Percentiles rank a stretch among this genome's conserved stretches.
Conservation (phyloP, 2,888 invertebrate species). For the Thalpophila matura region DNA sequence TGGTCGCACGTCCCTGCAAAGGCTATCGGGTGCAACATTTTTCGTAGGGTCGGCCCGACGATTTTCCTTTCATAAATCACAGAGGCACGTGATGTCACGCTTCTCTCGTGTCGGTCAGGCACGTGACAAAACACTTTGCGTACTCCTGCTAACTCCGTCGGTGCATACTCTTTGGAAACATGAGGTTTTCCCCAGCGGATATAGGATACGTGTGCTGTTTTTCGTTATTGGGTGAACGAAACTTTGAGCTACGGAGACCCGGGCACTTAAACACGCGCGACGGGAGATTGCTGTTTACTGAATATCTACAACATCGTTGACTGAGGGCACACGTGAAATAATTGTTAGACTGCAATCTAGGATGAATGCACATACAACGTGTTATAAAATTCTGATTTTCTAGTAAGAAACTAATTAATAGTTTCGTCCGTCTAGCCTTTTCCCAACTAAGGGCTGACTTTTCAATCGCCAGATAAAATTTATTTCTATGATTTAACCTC, state of each 20-base stretch:
- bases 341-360: neutral
- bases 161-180: constrained; percentile 50
- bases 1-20: constrained; percentile 77
- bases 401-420: no score
- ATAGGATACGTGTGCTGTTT: constrained; percentile 46
- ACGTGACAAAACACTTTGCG: constrained; percentile 79
- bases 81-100: constrained; percentile 84
- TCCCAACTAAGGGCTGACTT: no score
- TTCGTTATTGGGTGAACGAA: constrained; percentile 40
- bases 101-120: constrained; percentile 75
- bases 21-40: constrained; percentile 83
- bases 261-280: constrained; percentile 42
- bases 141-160: constrained; percentile 57
- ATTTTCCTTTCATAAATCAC: constrained; percentile 87
- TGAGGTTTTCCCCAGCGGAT: constrained; percentile 28
- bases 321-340: neutral
- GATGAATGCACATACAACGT: neutral
- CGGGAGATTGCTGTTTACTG: constrained; percentile 8
- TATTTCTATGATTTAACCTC: no score
- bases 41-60: constrained; percentile 74
- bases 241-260: constrained; percentile 10
- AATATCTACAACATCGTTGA: constrained; percentile 15
- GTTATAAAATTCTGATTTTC: neutral
- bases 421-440: no score
- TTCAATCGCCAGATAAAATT: no score